These are phyloP conservation scores for Rhinogobius similis DNA, from an alignment of 2,113 vertebrate genomes.

Conservation along the genomic window DNA sequence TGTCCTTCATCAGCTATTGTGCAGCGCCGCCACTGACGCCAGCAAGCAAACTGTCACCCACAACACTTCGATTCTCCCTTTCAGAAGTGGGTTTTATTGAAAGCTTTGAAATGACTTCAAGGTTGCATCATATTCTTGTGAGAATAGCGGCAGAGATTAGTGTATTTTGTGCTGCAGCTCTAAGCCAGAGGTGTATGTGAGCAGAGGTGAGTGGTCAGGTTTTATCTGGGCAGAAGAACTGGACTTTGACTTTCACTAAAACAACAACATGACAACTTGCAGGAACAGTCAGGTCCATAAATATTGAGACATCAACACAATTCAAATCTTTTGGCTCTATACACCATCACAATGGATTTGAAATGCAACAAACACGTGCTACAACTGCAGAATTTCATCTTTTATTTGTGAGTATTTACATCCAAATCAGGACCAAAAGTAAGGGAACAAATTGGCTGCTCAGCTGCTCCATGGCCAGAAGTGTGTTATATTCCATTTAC, in stretches of 20 bases:
- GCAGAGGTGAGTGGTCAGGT: constrained; percentile 23
- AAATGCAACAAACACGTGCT: no score
- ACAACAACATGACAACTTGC: no score
- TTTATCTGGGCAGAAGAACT: constrained; percentile 34
- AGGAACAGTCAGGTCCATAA: no score
- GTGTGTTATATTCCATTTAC: no score
- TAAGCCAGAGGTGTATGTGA: constrained; percentile 23
- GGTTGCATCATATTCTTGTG: constrained; percentile 53
- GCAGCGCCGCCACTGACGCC: constrained; percentile 31
- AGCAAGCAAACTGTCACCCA: constrained; percentile 45
- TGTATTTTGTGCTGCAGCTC: constrained; percentile 33
- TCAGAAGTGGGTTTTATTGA: constrained; percentile 28
- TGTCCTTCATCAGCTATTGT: constrained; percentile 47
- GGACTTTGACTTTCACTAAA: background rate
- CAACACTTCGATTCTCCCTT: constrained; percentile 32
- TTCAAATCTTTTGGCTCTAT: no score
- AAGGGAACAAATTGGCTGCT: no score
- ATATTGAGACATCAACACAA: no score
- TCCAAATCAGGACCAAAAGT: no score
- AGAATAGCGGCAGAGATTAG: constrained; percentile 24
- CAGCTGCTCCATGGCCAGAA: no score
- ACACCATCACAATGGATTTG: no score
- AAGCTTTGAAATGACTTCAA: constrained; percentile 49
- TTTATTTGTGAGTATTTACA: no score
- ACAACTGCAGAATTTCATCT: no score